Evolutionary conservation across 2,888 invertebrate genomes (phyloP).

Genomic region (Drosophila phalerata): DNA sequence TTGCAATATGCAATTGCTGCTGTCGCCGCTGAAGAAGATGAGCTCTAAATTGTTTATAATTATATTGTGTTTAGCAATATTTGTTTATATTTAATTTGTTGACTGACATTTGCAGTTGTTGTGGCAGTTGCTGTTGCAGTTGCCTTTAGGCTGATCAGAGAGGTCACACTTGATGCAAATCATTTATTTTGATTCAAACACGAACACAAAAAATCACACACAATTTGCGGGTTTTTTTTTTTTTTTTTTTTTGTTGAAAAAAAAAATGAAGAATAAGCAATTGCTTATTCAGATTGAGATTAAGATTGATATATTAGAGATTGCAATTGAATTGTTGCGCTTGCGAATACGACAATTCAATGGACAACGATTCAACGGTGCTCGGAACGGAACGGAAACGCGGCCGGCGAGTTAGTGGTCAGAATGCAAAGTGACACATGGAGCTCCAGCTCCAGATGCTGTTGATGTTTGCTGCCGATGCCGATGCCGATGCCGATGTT

Average conservation of each 20-base stretch:
- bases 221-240: too few species aligned
- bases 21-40: slow-evolving; percentile 1
- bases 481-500: slow-evolving; percentile 16
- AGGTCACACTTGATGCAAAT: slow-evolving; percentile 28
- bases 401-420: slow-evolving; percentile 85
- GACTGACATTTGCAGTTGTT: not conserved
- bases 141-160: slow-evolving; percentile 19
- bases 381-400: slow-evolving; percentile 78
- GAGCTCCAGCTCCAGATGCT: slow-evolving; percentile 56
- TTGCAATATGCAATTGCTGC: slow-evolving; percentile 14
- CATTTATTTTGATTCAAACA: slow-evolving; percentile 19
- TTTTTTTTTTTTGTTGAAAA: slow-evolving; percentile 18
- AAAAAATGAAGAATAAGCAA: slow-evolving; percentile 21
- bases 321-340: slow-evolving; percentile 41
- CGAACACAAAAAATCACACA: slow-evolving; percentile 56
- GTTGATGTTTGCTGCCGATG: slow-evolving; percentile 42
- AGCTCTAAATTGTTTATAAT: slow-evolving; percentile 2
- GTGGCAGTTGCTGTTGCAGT: slow-evolving; percentile 18
- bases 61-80: slow-evolving; percentile 1
- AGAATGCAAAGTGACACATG: slow-evolving; percentile 84
- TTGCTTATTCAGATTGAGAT: slow-evolving; percentile 14
- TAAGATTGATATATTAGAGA: not conserved
- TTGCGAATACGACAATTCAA: slow-evolving; percentile 28
- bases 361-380: slow-evolving; percentile 21
- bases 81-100: slow-evolving; percentile 17